These are phyloP conservation scores for Lepidurus arcticus DNA, from an alignment of 1,140 invertebrate genomes.

Conservation along the genomic window DNA sequence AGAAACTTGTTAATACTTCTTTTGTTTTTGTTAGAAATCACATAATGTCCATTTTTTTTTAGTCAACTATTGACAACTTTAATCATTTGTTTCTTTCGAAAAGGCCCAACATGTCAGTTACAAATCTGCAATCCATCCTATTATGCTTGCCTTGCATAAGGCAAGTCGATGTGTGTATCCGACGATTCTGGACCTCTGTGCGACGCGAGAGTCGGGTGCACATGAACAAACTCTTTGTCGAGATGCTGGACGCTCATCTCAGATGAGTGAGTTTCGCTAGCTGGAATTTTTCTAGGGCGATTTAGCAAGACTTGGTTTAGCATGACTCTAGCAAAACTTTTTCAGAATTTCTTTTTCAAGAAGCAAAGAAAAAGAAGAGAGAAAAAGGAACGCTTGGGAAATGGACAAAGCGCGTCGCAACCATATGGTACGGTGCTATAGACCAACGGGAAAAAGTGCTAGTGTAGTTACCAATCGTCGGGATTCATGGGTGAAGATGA, in stretches of 20 bases:
- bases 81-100: slow-evolving; percentile 38
- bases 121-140: slow-evolving; percentile 76
- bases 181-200: slow-evolving; percentile 83
- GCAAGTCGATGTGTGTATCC: slow-evolving; percentile 79
- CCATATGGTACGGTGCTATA: too few relatives aligned
- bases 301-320: too few relatives aligned
- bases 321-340: too few relatives aligned
- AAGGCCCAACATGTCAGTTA: slow-evolving; percentile 59
- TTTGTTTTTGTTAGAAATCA: not conserved
- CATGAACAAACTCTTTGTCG: slow-evolving; percentile 95
- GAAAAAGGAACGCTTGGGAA: too few relatives aligned
- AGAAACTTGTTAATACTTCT: not conserved
- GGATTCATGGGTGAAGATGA: not conserved
- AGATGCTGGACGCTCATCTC: slow-evolving; percentile 83
- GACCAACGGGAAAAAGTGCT: too few relatives aligned
- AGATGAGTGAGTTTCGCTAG: slow-evolving; percentile 44
- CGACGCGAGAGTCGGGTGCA: slow-evolving; percentile 79
- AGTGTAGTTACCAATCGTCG: too few relatives aligned
- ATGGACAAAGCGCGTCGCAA: too few relatives aligned
- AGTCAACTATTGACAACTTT: slow-evolving; percentile 26
- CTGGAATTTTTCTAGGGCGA: not conserved
- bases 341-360: too few relatives aligned
- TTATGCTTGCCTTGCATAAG: slow-evolving; percentile 80
- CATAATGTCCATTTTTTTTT: not conserved
- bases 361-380: too few relatives aligned